These are phyloP conservation scores for Paragorgia papillata DNA, from an alignment of 92 coral and sea anemone species.

Conservation along the genomic window DNA sequence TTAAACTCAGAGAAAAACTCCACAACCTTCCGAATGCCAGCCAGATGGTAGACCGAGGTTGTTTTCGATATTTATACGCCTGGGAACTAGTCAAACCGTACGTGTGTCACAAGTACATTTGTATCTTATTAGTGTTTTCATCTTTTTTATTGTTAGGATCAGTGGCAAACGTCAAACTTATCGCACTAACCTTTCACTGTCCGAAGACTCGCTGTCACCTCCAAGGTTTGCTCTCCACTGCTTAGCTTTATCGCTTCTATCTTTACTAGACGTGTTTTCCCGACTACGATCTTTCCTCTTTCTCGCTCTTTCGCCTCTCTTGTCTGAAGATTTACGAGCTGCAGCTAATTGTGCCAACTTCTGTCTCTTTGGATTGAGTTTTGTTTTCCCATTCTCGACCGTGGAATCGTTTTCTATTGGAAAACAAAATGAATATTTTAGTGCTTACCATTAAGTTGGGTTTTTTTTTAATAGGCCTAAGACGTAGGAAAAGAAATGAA, in stretches of 20 bases:
- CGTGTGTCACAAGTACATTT: too few relatives aligned
- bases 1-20: too few relatives aligned
- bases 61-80: too few relatives aligned
- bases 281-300: constrained; percentile 68
- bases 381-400: constrained; percentile 23
- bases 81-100: too few relatives aligned
- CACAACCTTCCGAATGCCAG: too few relatives aligned
- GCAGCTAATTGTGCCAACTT: constrained; percentile 86
- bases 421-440: background rate
- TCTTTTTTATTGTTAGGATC: too few relatives aligned
- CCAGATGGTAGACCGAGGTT: too few relatives aligned
- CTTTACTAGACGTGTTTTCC: constrained; percentile 18
- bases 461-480: too few relatives aligned
- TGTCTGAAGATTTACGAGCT: constrained; percentile 65
- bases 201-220: constrained; percentile 26
- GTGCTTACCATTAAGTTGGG: too few relatives aligned
- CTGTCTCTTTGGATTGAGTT: constrained; percentile 71
- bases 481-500: too few relatives aligned
- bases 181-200: constrained; percentile 41
- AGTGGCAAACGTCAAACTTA: too few relatives aligned
- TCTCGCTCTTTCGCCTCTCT: constrained; percentile 59
- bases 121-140: too few relatives aligned
- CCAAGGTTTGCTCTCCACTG: constrained; percentile 47
- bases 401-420: constrained; percentile 8
- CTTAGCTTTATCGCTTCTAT: constrained; percentile 43